Evolutionary conservation across 2,797 vertebrate genomes (phyloP).

Genomic region (Saxicola maurus): DNA sequence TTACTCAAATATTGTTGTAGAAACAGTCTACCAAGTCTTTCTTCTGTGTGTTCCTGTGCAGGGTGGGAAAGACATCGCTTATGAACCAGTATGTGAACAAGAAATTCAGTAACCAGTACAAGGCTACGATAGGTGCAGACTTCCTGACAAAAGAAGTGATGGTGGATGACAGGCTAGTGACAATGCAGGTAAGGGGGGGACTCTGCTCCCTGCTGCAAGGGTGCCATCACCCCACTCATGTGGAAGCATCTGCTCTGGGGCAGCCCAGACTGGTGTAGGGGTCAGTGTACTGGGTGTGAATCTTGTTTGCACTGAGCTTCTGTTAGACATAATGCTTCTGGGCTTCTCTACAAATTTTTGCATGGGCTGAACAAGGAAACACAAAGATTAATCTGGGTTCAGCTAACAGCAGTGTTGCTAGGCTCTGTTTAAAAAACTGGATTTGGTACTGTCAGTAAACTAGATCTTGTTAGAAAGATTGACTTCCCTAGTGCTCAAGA

Average conservation of each 20-base stretch:
- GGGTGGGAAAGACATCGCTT: constrained; percentile 96
- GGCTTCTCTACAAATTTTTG: neutral
- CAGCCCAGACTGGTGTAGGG: neutral
- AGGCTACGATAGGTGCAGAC: constrained; percentile 98
- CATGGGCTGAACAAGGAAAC: neutral
- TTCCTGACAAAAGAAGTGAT: constrained; percentile 99
- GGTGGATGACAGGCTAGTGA: constrained; percentile 98
- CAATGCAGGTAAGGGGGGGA: constrained; percentile 89
- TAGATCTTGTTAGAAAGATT: neutral
- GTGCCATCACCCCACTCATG: neutral
- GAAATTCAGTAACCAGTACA: constrained; percentile 99
- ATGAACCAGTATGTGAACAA: constrained; percentile 99
- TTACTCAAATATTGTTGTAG: neutral
- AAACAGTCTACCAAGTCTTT: neutral
- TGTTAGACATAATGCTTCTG: neutral
- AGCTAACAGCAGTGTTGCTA: neutral
- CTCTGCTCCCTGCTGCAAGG: neutral
- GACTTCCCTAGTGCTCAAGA: neutral
- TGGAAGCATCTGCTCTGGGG: neutral
- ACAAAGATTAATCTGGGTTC: neutral
- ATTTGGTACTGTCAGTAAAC: neutral
- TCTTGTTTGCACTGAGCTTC: neutral
- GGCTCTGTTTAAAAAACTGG: neutral
- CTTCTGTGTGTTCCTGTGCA: constrained; percentile 45
- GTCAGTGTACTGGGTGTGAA: neutral